Percentiles rank a stretch among this genome's conserved stretches.
Conservation (phyloP, 2,113 vertebrate genomes). For the rat (Rattus norvegicus) region GRCr8 NC_086028.1:57783001-57783500, state of each 20-base stretch:
- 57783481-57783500: background rate
- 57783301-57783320: constrained; percentile 1
- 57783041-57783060: background rate
- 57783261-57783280: background rate
- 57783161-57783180: background rate
- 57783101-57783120: background rate
- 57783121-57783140: background rate
- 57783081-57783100: background rate
- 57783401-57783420: background rate
- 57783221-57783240: background rate
- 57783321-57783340: background rate
- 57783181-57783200: background rate
- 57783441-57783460: background rate
- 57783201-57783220: background rate
- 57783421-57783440: background rate
- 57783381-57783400: background rate
- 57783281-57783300: background rate
- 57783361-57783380: background rate
- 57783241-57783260: background rate
- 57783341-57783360: background rate
- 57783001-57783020: constrained; percentile 2
- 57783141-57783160: background rate
- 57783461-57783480: background rate
- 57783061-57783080: background rate
- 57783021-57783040: background rate